phyloP scores from a whole-genome alignment of 2,113 vertebrate species.

The Scomber scombrus region DNA sequence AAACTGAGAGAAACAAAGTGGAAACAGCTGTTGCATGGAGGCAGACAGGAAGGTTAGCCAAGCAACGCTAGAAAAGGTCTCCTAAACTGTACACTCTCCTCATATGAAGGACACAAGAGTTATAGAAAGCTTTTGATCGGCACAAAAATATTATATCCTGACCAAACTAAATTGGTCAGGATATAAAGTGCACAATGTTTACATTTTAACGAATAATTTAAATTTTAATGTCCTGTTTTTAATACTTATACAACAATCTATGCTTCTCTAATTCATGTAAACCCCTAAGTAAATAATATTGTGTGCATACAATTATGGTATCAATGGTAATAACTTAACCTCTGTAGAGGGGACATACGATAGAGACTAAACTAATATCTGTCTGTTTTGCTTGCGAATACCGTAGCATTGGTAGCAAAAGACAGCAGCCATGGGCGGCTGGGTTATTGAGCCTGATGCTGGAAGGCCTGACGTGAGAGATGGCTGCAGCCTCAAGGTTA shows the following conservation, averaged over 20 bases:
- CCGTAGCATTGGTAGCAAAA: slow-evolving; percentile 35
- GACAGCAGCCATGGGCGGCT: slow-evolving; percentile 71
- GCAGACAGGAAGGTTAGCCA: no score
- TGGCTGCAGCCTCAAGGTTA: slow-evolving; percentile 75
- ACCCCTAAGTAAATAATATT: not conserved
- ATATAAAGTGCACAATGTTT: not conserved
- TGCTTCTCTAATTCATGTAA: not conserved
- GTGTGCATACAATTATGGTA: not conserved
- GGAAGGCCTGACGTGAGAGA: slow-evolving; percentile 69
- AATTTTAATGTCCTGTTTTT: no score
- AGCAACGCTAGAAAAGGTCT: no score
- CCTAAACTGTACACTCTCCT: no score
- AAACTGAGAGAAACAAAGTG: no score
- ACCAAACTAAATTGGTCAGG: not conserved
- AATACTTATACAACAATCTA: not conserved
- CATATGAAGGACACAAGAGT: no score
- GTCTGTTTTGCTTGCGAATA: slow-evolving; percentile 41
- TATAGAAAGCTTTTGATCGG: no score
- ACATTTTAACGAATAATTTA: no score
- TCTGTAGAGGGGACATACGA: slow-evolving; percentile 1
- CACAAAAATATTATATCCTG: no score
- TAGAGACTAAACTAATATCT: not conserved
- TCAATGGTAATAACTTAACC: not conserved
- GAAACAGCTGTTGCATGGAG: no score
- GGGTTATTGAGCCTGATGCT: slow-evolving; percentile 75